Evolutionary conservation across 2,797 vertebrate genomes (phyloP), one percentile per base, ranked within the genome.

Genomic region (Acridotheres tristis): DNA sequence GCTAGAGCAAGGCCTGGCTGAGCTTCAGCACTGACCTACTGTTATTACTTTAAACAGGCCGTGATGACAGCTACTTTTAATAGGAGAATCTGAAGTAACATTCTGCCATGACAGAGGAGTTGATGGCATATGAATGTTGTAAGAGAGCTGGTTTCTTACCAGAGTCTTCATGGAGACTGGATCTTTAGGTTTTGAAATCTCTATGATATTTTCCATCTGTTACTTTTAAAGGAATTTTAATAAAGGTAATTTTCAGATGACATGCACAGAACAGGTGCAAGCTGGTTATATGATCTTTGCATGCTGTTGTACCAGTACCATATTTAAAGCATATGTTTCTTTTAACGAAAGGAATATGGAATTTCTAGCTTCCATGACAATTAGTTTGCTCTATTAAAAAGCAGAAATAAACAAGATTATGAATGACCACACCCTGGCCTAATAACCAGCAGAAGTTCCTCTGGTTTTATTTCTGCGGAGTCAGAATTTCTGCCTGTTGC

Each of bases 11-110:
- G 73, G 81, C 47, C 61, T 86, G 85, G 43, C 85, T 80, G 34
- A 71, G 48, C 61, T 68, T 15, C 76, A 83, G 34, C 19, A 1
- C 32, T 43, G 13, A 2, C 25, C 48, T 77, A 40, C 26, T 58
- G 40, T 66, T 53, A 22, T 73, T 85, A 27, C 47, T 51, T 80
- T 43, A 51, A 93, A 48, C 40, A 85, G n/a, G 48, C 81, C 47
- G 53, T 80, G 95, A 69, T 95, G 95, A 94, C 84, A 94, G 74
- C 42, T 94, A 4, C 68, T 89, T 80, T 95, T 94, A 40, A 22
- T 11, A 51, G 61, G 22, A 72, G 74, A 79, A 59, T 65, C 30
- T 74, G 22, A 67, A 81, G 29, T 38, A 67, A 51, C 22, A 18
- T 69, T 85, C 67, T 83, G 65, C 54, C 72, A 15, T 53, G 68